Percentiles rank a stretch among this genome's conserved stretches.
Conservation (phyloP, 2,888 invertebrate genomes). For the Caenorhabditis afra region DNA sequence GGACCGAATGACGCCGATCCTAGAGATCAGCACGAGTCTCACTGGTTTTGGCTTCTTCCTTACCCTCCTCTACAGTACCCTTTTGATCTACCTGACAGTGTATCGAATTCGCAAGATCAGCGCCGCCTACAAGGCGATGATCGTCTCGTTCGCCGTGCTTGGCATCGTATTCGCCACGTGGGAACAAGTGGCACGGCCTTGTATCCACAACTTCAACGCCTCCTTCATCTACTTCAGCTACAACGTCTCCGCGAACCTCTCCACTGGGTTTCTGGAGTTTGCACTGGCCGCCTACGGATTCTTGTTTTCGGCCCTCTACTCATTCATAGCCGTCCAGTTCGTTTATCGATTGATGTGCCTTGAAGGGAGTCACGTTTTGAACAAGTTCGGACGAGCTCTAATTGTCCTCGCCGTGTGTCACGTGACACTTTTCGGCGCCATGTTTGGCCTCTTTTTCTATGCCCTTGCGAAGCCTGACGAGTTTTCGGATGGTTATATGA, state of each 20-base stretch:
- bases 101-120: conserved; percentile 2
- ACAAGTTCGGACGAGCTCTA: background rate
- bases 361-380: background rate
- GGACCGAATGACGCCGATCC: background rate
- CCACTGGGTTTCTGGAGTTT: background rate
- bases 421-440: background rate
- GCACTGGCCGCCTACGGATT: background rate
- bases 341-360: background rate
- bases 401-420: background rate
- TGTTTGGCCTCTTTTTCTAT: background rate
- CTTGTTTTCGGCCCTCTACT: background rate
- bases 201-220: conserved; percentile 23
- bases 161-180: conserved; percentile 13
- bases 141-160: conserved; percentile 1
- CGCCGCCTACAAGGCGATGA: conserved; percentile 12
- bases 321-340: conserved; percentile 11
- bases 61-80: background rate
- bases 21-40: background rate
- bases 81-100: conserved; percentile 18
- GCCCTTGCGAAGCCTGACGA: conserved; percentile 4
- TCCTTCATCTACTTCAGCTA: conserved; percentile 15
- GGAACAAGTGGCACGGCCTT: conserved; percentile 5
- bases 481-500: conserved; percentile 12
- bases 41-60: conserved; percentile 6
- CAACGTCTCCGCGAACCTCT: background rate